Base-by-base conservation (phyloP, 1,140 invertebrate species). In the Drosophila nigrodunni region DNA sequence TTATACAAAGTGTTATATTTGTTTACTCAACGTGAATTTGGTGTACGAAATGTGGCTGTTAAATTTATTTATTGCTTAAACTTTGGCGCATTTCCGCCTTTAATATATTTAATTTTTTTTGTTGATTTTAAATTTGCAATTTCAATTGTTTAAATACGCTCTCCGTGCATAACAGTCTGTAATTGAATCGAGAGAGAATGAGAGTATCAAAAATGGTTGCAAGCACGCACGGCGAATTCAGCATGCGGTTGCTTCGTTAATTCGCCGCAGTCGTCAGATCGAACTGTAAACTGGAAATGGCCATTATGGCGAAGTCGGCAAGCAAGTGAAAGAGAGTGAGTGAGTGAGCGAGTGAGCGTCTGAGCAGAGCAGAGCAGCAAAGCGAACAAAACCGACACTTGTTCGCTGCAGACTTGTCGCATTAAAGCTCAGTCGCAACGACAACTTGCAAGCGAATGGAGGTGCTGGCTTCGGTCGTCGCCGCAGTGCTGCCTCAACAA, bases 381-480 rank as follows among this genome's bases (percentile, higher is more conserved):
- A 30, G 25, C 25, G 25, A 30, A 30, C 25, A 30, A 30, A 88
- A 88, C 85, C 85, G 85, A 89, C 85, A 89, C 85, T 89, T 89
- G 86, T 88, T 88, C 83, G 83, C 80, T 75, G 65, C 77, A 60
- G 79, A 83, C 77, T 74, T 83, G 77, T 79, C 62, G 67, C 62
- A 50, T 15, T 43, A 50, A 59, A 72, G 70, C 85, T 89, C 86
- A 89, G 75, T 89, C 85, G 78, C 74, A 90, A 85, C 85, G 78
- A 89, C 70, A 89, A 90, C 85, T 89, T 72, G 74, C 74, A 75
- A 83, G 85, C 85, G 85, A 89, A 89, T 89, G 80, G 86, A 89
- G 85, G 86, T 89, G 85, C 78, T 89, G 85, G 80, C 85, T 81
- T 66, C 79, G 71, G 71, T 78, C 73, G 78, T 64, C 83, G 83